Evolutionary conservation across 2,113 vertebrate genomes (phyloP).

Genomic region (Muntiacus reevesi): DNA sequence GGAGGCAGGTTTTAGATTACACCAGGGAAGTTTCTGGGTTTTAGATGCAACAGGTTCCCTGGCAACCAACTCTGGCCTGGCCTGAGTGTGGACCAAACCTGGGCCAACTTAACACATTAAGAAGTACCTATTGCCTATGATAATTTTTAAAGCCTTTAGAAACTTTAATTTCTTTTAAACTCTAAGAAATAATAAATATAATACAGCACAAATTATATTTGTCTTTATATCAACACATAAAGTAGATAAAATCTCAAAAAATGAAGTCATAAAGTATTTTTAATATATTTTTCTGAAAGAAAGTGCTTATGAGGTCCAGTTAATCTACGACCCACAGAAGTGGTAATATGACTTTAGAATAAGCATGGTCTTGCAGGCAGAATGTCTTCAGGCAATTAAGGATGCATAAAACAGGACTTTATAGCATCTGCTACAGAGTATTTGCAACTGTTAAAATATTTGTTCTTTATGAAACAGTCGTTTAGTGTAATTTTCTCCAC

Average conservation of each 20-base stretch:
- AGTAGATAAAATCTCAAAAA: not conserved
- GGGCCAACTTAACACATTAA: not conserved
- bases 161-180: not conserved
- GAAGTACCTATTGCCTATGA: not conserved
- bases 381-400: not conserved
- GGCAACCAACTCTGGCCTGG: not conserved
- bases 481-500: not conserved
- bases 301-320: not conserved
- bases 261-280: not conserved
- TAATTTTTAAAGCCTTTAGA: not conserved
- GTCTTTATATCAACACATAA: not conserved
- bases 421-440: not conserved
- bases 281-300: not conserved
- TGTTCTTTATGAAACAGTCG: not conserved
- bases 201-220: not conserved
- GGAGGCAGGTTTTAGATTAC: not conserved
- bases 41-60: not conserved
- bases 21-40: not conserved
- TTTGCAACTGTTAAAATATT: not conserved
- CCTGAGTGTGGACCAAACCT: not conserved
- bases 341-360: not conserved
- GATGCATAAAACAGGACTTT: not conserved
- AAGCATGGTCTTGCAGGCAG: not conserved
- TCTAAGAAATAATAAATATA: not conserved
- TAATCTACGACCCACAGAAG: not conserved